Base-by-base conservation (phyloP, 2,797 vertebrate species). In the Cygnus olor region DNA sequence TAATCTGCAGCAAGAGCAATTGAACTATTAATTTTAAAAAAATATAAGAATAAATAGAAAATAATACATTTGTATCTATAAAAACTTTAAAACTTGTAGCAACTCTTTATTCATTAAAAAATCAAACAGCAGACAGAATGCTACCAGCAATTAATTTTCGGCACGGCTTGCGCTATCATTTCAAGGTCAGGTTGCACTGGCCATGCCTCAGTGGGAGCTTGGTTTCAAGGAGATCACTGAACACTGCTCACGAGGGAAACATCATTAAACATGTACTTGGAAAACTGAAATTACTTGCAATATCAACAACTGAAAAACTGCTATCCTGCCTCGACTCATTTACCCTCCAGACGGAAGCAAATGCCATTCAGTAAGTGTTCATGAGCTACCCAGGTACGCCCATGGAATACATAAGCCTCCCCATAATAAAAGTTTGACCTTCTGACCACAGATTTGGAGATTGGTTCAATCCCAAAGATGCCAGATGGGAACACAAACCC, bases 181-280 rank as follows among this genome's bases (percentile, higher is more conserved):
- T 95, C 84, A 97, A 95, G 81, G 95, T 93, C 95, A 92, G 84
- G 80, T 96, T 94, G 85, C 84, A 72, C 79, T 61, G 82, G 53
- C 72, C 81, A 44, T 89, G 92, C 69, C 86, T 95, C 95, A 89
- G 65, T 85, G 87, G 86, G 77, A 94, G 72, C 54, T 87, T 56
- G 64, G 78, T 58, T 95, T 89, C 70, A 25, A 90, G 49, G 36
- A 74, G 57, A 94, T 90, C 78, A 82, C 94, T 84, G 40, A 89
- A 92, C n/a, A 58, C 15, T 0, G 2, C 61, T 96, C 19, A 0
- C 54, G 74, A 85, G 77, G 81, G 84, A 90, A 81, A 69, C 69
- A 68, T 84, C 84, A 79, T 94, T 91, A 91, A 90, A 87, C 11
- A 9, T 3, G 45, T 24, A 74, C 57, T 89, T 53, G 60, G 54